Base-by-base conservation (phyloP, 2,888 invertebrate species). In the Encarsia formosa region DNA sequence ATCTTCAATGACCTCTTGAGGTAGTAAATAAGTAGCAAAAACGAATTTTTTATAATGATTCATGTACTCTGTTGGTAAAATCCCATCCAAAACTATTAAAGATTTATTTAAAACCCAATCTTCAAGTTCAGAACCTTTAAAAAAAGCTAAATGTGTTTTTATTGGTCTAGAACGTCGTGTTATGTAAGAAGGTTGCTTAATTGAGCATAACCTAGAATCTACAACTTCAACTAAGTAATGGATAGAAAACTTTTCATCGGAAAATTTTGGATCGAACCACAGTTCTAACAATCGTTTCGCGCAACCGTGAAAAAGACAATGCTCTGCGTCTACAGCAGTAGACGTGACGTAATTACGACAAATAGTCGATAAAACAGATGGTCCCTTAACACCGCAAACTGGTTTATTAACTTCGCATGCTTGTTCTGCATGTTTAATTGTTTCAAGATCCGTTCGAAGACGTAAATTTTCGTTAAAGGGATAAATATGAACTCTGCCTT, bases 341-440 rank as follows among this genome's bases (percentile, higher is more conserved):
- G 52, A 47, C 13, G 19, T 20, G 11, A 57, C 15, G 19, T 20
- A 32, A n/a, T 47, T 35, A 26, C 16, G 20, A 35, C 45, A 43
- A 18, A 60, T 35, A 24, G 34, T 44, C n/a, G 55, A 54, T 22
- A 60, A n/a, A 34, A 57, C 49, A 11, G 52, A 45, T 22, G 48
- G 52, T 15, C 55, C 55, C 19, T 42, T 40, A 4, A 41, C 35
- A 34, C 57, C 53, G 15, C 43, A 49, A 9, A 58, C 55, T 46
- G 45, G 38, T 24, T n/a, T 26, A 3, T 5, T 11, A 9, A 19
- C 38, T 19, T 54, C 32, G 11, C 32, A 20, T 11, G 58, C 60
- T 48, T 49, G 42, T 26, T n/a, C 8, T 16, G 58, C 55, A 19
- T 51, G 42, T 29, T 19, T 13, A 13, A 31, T 4, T 13, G 48